Conservation (phyloP, 2,113 vertebrate genomes). For the Oenanthe oenanthe region DNA sequence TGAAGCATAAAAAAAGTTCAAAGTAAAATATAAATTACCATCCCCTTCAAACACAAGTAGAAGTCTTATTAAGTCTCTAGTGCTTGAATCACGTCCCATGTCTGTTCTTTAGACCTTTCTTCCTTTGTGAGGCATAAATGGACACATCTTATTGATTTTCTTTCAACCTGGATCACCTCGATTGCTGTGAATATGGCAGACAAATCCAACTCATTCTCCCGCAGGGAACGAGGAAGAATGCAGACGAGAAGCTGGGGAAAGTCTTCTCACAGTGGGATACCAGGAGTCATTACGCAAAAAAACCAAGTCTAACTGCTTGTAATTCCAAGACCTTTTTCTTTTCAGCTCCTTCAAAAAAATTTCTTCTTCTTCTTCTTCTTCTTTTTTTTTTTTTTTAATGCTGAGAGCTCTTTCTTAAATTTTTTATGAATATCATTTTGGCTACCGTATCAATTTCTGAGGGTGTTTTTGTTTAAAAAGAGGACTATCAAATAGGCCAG, state of each 20-base stretch:
- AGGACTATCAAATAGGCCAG: constrained; percentile 68
- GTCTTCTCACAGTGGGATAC: constrained; percentile 78
- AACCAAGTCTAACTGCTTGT: constrained; percentile 79
- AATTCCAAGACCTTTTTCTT: constrained; percentile 76
- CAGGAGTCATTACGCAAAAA: constrained; percentile 86
- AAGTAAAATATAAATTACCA: constrained; percentile 83
- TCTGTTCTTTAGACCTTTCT: constrained; percentile 84
- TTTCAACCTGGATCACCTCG: constrained; percentile 94
- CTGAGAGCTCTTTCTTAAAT: constrained; percentile 85
- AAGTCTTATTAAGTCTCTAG: constrained; percentile 85
- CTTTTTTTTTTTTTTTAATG: constrained; percentile 23
- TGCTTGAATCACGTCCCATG: constrained; percentile 84
- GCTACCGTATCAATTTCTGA: constrained; percentile 78
- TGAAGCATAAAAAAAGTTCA: constrained; percentile 80
- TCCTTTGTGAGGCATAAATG: constrained; percentile 91
- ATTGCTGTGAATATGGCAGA: constrained; percentile 92
- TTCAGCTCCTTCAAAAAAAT: constrained; percentile 77
- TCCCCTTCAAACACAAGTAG: constrained; percentile 78
- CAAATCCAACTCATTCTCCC: constrained; percentile 88
- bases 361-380: background rate
- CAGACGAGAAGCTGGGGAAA: constrained; percentile 77
- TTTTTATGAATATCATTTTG: constrained; percentile 89
- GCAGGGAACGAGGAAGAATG: constrained; percentile 80
- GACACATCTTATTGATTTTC: constrained; percentile 97
- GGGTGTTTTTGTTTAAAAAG: constrained; percentile 82